Base-by-base conservation (phyloP, 2,888 invertebrate species). In the Stratiomys singularior region DNA sequence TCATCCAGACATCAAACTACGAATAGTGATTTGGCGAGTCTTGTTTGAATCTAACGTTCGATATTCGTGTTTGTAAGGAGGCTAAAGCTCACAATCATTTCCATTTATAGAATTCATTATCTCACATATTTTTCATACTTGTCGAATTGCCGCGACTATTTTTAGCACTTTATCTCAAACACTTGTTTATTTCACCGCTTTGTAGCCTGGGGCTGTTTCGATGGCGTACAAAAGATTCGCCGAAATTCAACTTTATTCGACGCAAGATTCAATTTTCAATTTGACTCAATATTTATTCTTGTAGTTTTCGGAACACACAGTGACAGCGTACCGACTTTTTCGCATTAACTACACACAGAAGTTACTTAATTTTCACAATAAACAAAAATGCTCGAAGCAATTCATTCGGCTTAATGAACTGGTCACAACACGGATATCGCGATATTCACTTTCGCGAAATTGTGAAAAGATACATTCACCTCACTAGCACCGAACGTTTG, bases 111-210 rank as follows among this genome's bases (percentile, higher is more conserved):
- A 67, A 67, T 67, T 47, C 27, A 69, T 47, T 69, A 69, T 69
- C 47, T 11, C 47, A 47, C 46, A 69, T 47, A 69, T 69, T 69
- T 69, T 69, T 69, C 69, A 44, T 69, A 46, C 69, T 69, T 69
- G 28, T 46, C 69, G 30, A 25, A 66, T 15, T 69, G 46, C 25
- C 27, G 11, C 52, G 23, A 47, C 46, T 69, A 69, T 69, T 69
- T 69, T 47, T 69, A 69, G 69, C 69, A 69, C 69, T 69, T 69
- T 47, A 25, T 25, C 15, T 0, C 47, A 46, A 46, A 11, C 69
- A 69, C 69, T 69, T 69, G 47, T 69, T 69, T 69, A 47, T 69
- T 27, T n/a, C 21, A 37, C 21, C 7, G 52, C 1, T 18, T 15
- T 52, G 5, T 3, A 37, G 15, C 18, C 52, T n/a, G n/a, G n/a